phyloP scores from a whole-genome alignment of 2,113 vertebrate species.

The Pithys albifrons region DNA sequence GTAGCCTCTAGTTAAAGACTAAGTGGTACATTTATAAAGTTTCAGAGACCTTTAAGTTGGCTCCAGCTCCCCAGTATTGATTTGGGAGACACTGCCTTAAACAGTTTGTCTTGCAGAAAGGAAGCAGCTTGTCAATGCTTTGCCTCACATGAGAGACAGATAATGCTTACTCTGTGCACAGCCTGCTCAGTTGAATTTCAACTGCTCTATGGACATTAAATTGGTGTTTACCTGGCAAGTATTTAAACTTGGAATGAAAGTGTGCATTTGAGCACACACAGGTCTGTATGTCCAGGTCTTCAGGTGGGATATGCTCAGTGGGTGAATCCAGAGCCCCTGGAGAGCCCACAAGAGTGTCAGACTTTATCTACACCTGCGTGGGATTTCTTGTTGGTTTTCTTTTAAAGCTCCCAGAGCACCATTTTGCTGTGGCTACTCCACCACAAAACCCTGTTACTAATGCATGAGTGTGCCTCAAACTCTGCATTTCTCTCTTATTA shows the following conservation, averaged over 20 bases:
- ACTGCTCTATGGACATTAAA: neutral
- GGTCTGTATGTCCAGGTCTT: neutral
- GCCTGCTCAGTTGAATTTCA: neutral
- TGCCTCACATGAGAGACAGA: neutral
- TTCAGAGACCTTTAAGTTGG: neutral
- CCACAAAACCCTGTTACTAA: neutral
- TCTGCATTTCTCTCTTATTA: neutral
- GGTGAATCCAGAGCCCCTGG: neutral
- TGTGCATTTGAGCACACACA: accelerated
- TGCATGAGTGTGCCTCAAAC: neutral
- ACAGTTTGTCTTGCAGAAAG: neutral
- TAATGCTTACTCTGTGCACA: neutral
- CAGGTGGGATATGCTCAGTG: neutral
- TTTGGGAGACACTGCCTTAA: neutral
- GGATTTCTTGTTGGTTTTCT: neutral
- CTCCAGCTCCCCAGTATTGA: neutral
- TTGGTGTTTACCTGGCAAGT: neutral
- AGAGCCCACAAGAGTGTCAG: neutral
- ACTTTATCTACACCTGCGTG: neutral
- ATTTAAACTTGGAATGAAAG: neutral
- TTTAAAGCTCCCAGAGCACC: neutral
- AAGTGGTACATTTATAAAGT: neutral
- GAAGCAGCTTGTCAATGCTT: neutral
- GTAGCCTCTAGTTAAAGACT: neutral
- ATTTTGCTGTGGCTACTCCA: neutral